These are phyloP conservation scores for Anarhynchus alexandrinus DNA, from an alignment of 2,113 vertebrate genomes.

Conservation along the genomic window DNA sequence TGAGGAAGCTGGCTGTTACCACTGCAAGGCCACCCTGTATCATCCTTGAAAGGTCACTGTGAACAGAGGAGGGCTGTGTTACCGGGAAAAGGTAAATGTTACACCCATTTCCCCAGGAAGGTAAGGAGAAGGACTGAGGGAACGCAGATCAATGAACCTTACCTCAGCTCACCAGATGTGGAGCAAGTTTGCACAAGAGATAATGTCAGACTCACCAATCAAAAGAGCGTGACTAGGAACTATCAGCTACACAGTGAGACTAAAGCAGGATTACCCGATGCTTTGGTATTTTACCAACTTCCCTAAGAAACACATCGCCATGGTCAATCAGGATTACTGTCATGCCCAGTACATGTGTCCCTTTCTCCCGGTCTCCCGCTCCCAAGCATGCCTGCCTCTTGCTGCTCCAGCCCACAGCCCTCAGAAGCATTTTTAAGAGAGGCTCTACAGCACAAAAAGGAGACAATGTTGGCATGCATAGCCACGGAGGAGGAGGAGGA, in stretches of 20 bases:
- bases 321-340: neutral
- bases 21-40: neutral
- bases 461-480: neutral
- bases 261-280: neutral
- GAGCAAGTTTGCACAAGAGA: neutral
- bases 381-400: neutral
- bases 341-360: fast-evolving
- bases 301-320: neutral
- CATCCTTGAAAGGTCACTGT: neutral
- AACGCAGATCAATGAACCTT: neutral
- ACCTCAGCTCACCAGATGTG: neutral
- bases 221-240: neutral
- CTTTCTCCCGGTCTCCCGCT: neutral
- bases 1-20: neutral
- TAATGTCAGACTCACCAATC: neutral
- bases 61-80: neutral
- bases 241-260: neutral
- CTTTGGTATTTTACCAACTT: neutral
- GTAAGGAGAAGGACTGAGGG: neutral
- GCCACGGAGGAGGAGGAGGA: neutral
- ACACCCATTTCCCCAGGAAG: neutral
- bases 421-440: neutral
- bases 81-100: neutral
- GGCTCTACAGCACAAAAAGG: neutral
- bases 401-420: neutral